phyloP scores from a whole-genome alignment of 2,888 invertebrate genomes.

The Nephrotoma flavescens region DNA sequence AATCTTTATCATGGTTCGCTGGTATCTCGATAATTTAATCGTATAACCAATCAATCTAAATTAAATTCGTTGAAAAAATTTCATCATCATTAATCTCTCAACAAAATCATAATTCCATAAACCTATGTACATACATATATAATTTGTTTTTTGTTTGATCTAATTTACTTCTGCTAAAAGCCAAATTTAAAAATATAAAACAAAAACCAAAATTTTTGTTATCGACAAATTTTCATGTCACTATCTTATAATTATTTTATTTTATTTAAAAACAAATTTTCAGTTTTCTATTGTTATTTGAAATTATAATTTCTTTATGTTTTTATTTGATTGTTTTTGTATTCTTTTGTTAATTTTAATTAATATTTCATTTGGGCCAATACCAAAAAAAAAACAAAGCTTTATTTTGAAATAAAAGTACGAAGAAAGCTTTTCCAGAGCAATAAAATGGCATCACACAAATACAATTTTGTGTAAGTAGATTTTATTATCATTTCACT shows the following conservation, averaged over 20 bases:
- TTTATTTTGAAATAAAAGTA: background rate
- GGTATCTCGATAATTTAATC: background rate
- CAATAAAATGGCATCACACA: background rate
- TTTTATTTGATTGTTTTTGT: background rate
- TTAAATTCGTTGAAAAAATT: background rate
- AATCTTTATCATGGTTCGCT: background rate
- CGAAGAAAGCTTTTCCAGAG: background rate
- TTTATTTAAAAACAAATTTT: background rate
- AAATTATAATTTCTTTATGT: background rate
- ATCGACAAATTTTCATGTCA: background rate
- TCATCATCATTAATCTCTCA: background rate
- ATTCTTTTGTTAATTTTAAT: background rate
- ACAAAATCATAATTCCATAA: background rate
- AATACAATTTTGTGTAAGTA: background rate
- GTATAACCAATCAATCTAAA: background rate
- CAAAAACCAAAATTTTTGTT: background rate
- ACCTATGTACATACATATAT: background rate
- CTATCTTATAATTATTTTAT: background rate
- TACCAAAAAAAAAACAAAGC: background rate
- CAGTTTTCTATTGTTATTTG: background rate
- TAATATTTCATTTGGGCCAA: background rate
- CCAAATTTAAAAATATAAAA: background rate
- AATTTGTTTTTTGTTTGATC: background rate
- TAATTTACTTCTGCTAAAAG: background rate
- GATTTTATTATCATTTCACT: background rate